Evolutionary conservation across 2,113 vertebrate genomes (phyloP).

Genomic region (Trichomycterus rosablanca): DNA sequence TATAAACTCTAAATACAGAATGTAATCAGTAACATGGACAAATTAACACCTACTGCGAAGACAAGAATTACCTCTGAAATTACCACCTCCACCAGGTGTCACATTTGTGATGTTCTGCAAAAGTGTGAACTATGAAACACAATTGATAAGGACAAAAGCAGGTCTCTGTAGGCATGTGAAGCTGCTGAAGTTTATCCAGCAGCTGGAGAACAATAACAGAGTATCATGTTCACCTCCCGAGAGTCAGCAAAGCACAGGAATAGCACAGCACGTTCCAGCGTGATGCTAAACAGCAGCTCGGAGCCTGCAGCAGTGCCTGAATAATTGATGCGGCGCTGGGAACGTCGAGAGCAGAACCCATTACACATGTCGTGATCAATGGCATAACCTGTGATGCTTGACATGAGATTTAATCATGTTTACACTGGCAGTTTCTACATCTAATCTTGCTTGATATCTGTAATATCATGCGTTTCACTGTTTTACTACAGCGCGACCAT

Average conservation of each 20-base stretch:
- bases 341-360: constrained; percentile 32
- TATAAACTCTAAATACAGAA: too few relatives aligned
- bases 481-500: background rate
- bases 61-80: too few relatives aligned
- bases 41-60: too few relatives aligned
- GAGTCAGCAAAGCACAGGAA: constrained; percentile 19
- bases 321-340: constrained; percentile 38
- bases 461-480: constrained; percentile 20
- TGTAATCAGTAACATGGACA: too few relatives aligned
- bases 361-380: constrained; percentile 40
- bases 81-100: too few relatives aligned
- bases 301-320: constrained; percentile 29
- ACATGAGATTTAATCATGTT: constrained; percentile 38
- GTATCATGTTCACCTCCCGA: constrained; percentile 6
- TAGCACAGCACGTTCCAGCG: constrained; percentile 14
- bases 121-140: too few relatives aligned
- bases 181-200: constrained; percentile 19
- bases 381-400: constrained; percentile 20
- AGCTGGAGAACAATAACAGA: constrained; percentile 28
- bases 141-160: too few relatives aligned
- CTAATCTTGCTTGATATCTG: constrained; percentile 31
- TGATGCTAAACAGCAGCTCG: constrained; percentile 38
- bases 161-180: background rate
- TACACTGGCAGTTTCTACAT: constrained; percentile 32
- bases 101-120: too few relatives aligned